Base-by-base conservation (phyloP, 2,797 vertebrate genomes). In the Chelonia mydas region DNA sequence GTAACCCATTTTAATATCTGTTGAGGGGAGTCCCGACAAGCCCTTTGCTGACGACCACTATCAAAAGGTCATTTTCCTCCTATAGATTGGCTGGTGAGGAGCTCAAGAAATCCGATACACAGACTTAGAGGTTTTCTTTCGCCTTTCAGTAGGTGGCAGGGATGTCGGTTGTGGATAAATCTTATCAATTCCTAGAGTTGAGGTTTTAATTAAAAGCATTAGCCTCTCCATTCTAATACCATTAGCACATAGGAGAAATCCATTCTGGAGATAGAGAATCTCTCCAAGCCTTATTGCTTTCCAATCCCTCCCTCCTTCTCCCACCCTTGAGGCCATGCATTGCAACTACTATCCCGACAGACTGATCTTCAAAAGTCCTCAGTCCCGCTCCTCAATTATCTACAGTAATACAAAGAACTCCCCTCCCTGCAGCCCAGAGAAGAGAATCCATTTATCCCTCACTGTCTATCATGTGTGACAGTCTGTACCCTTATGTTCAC, bases 181-280 rank as follows among this genome's bases (percentile, higher is more conserved):
- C 83, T 76, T 79, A 57, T 59, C 8, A 50, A 88, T 77, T 89
- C 90, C 79, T 47, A 81, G 83, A 93, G 90, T 61, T 97, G 93
- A 92, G 45, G 84, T 84, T 68, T 88, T 19, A 54, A 57, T 21
- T 90, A 74, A 53, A 93, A 93, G 80, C 41, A 84, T 83, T 88
- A 93, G 10, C 59, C 83, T 90, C 51, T 94, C 61, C 86, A 91
- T 53, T 78, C 82, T 85, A 79, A 90, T 91, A 65, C 90, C 81
- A 92, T 83, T 37, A 65, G 83, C 77, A 74, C 81, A 79, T 54
- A 59, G 0, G 6, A 87, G 72, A 94, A 94, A 92, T 41, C 53
- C 19, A 65, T 68, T 6, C 54, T 28, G 54, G 57, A 92, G 78
- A 83, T 59, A n/a, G 84, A n/a, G 84, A 5, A 47, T 55, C 25